A percentile compares a stretch with the other conserved stretches of the same genome.
phyloP scores from a whole-genome alignment of 2,113 vertebrate species.

The Ctenodactylus gundi region DNA sequence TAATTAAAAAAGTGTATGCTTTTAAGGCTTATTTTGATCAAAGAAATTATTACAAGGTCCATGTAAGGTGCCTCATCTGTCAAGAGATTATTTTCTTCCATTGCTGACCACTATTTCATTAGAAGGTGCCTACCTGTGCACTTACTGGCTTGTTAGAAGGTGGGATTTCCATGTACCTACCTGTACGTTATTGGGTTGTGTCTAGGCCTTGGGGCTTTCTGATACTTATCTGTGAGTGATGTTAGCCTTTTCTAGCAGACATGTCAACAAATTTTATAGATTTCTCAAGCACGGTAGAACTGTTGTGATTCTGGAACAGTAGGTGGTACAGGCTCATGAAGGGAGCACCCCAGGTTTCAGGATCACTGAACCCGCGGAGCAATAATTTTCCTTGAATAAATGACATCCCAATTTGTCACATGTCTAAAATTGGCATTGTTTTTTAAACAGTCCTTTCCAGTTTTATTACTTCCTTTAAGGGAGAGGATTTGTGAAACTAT shows the following conservation, averaged over 20 bases:
- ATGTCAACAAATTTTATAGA: background rate
- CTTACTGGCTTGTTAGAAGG: no score
- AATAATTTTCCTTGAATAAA: background rate
- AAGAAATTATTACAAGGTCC: background rate
- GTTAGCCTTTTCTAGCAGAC: background rate
- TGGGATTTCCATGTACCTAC: no score
- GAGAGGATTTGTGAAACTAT: background rate
- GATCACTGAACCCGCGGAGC: background rate
- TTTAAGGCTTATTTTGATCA: background rate
- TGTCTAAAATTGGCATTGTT: background rate
- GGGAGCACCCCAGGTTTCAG: background rate
- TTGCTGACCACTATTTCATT: background rate
- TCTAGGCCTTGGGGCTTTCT: background rate
- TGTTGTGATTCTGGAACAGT: background rate
- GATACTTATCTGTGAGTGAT: background rate
- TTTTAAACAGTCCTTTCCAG: background rate
- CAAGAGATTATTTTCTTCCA: background rate
- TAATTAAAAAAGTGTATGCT: no score
- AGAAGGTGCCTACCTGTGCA: background rate
- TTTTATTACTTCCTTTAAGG: background rate
- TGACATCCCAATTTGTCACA: background rate
- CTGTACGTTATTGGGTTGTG: background rate
- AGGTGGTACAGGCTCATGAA: background rate
- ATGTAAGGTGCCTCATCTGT: background rate
- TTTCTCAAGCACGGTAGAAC: background rate